Evolutionary conservation across 2,797 vertebrate genomes (phyloP).

Genomic region (Odontamblyopus rebecca): DNA sequence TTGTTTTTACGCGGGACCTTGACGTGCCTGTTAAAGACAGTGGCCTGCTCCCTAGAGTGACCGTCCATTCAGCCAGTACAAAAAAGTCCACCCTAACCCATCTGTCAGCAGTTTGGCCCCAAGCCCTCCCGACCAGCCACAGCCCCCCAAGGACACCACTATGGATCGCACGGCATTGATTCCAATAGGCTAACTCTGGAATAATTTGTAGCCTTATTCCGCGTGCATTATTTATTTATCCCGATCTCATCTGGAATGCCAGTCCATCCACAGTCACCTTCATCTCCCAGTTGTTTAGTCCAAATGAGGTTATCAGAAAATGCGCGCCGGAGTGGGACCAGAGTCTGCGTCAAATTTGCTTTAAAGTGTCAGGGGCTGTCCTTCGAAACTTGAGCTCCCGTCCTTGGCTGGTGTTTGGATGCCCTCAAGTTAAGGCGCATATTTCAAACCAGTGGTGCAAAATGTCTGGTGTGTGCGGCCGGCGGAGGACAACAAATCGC

Average conservation of each 20-base stretch:
- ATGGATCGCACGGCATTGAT: conserved; percentile 60
- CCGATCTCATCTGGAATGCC: conserved; percentile 52
- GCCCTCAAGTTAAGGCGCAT: conserved; percentile 25
- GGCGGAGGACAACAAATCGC: conserved; percentile 69
- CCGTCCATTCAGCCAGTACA: conserved; percentile 8
- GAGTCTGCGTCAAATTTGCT: conserved; percentile 58
- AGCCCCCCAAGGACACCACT: conserved; percentile 60
- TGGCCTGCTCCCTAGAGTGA: conserved; percentile 42
- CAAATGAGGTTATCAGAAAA: conserved; percentile 59
- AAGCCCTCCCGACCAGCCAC: conserved; percentile 42
- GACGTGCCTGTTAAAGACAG: conserved; percentile 51
- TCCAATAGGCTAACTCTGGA: conserved; percentile 47
- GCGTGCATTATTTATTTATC: conserved; percentile 70
- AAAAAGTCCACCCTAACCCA: conserved; percentile 17
- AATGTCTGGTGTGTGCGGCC: conserved; percentile 55
- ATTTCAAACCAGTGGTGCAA: conserved; percentile 21
- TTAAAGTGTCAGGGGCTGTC: conserved; percentile 24
- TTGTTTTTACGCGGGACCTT: conserved; percentile 51
- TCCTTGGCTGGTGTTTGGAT: conserved; percentile 50
- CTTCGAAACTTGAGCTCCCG: conserved; percentile 45
- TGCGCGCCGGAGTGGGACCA: conserved; percentile 48
- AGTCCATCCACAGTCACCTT: conserved; percentile 58
- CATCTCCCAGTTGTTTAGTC: conserved; percentile 57
- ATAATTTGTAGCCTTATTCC: conserved; percentile 63
- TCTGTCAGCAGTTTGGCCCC: conserved; percentile 57